Evolutionary conservation across 2,888 invertebrate species (phyloP).

Genomic region (Drosophila neutralis): DNA sequence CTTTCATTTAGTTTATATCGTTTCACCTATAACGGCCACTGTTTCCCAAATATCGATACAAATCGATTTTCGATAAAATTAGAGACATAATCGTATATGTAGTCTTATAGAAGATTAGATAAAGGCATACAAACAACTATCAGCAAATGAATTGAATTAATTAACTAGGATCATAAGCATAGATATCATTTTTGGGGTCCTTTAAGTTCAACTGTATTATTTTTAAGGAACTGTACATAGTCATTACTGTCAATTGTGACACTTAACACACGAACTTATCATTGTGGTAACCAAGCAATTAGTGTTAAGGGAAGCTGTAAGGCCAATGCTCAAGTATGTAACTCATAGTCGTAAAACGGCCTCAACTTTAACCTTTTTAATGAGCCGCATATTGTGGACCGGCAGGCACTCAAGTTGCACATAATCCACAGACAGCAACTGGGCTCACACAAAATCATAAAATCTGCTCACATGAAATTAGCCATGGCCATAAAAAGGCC

Average conservation of each 20-base stretch:
- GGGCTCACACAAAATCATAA: conserved; percentile 46
- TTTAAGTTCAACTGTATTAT: neutral
- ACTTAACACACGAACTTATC: conserved; percentile 1
- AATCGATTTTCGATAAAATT: neutral
- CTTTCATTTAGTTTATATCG: too few species aligned
- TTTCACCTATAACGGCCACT: too few species aligned
- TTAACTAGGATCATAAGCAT: too few species aligned
- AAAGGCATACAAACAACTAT: neutral
- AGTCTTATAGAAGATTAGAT: neutral
- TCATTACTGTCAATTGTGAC: neutral
- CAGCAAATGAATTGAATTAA: neutral
- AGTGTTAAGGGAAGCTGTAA: conserved; percentile 40
- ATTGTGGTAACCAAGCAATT: conserved; percentile 58
- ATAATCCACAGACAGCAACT: conserved; percentile 17
- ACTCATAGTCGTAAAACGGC: conserved; percentile 55
- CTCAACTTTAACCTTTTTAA: conserved; percentile 79
- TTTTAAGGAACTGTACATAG: neutral
- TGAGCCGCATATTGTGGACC: conserved; percentile 50
- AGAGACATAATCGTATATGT: accelerated
- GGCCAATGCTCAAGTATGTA: conserved; percentile 29
- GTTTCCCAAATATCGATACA: too few species aligned
- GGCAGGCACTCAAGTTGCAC: conserved; percentile 21
- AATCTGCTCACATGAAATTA: conserved; percentile 67
- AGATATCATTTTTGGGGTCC: neutral
- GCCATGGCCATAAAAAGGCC: conserved; percentile 61